Base-by-base conservation (phyloP, 2,888 invertebrate genomes). In the Augochlorella aurata region DNA sequence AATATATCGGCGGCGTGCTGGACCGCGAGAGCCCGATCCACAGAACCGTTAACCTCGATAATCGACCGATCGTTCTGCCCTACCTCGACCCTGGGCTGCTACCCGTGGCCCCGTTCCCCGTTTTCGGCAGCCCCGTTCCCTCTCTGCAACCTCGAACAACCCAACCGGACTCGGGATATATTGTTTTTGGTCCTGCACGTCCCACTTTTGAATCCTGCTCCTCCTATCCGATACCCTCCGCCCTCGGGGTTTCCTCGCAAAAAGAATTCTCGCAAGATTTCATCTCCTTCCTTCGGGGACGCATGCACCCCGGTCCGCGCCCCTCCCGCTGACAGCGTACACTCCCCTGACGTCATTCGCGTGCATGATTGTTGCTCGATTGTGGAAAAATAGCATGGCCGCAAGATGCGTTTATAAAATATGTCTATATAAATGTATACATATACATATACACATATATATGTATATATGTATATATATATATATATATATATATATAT, bases 41-140 rank as follows among this genome's bases (percentile, higher is more conserved):
- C 45, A 45, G 66, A 79, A 58, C 72, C 74, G 54, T 70, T 71
- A 68, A 74, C 78, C 71, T 49, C 78, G 58, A 81, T 70, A 74
- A 81, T 67, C 74, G 66, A 74, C 58, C 47, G 65, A 81, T 81
- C 74, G 74, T 14, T 14, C 61, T 21, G 67, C 68, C 21, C 68
- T 54, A 47, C 63, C 21, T 7, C 52, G 16, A 50, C 49, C 71
- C 44, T 49, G 52, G 72, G 24, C 71, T 47, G 2, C 21, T 58
- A 58, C 58, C 58, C 58, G 24, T 58, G 58, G 58, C 58, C 58
- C 58, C 24, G 76, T 80, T 70, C 74, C 68, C 67, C 24, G 69
- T 71, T 47, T 49, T 14, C 54, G 18, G 1, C 38, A 38, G 38
- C 38, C 38, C 38, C 38, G 7, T 38, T 38, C 38, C 38, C 38